phyloP scores from a whole-genome alignment of 2,113 vertebrate genomes.

The Ahaetulla prasina region DNA sequence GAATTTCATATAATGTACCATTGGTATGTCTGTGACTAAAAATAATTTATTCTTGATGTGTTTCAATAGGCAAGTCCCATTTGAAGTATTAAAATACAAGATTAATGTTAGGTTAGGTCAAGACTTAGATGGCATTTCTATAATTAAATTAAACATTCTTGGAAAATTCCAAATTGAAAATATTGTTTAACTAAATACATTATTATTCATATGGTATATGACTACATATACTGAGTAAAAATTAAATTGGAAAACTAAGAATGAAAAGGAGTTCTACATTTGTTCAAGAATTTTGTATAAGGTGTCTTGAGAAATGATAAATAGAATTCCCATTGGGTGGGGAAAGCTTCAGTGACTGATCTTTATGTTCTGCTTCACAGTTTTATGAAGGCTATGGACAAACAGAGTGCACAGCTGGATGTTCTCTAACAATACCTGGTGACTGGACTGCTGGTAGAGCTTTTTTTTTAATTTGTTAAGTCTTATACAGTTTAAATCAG shows the following conservation, averaged over 20 bases:
- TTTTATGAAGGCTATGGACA: conserved; percentile 99
- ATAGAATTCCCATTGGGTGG: not conserved
- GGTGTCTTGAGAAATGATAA: not conserved
- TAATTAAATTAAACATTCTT: not conserved
- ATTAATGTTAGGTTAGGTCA: not conserved
- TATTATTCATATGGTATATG: not conserved
- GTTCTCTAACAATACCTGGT: conserved; percentile 83
- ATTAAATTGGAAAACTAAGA: not conserved
- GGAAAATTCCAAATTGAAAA: not conserved
- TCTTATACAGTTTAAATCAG: not conserved
- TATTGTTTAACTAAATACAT: not conserved
- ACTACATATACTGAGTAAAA: not conserved
- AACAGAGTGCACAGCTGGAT: conserved; percentile 93
- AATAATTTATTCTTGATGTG: not conserved
- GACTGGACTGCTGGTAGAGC: conserved; percentile 93
- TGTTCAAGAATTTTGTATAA: not conserved
- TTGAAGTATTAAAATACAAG: not conserved
- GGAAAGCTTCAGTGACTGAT: not conserved
- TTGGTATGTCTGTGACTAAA: not conserved
- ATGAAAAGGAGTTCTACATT: not conserved
- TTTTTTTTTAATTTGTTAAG: not conserved
- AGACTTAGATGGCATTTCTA: not conserved
- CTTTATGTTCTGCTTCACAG: conserved; percentile 60
- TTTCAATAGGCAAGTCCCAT: not conserved
- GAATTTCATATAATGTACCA: not conserved